These are phyloP conservation scores for Pterophyllum scalare DNA, from an alignment of 2,113 vertebrate species.

Conservation along the genomic window DNA sequence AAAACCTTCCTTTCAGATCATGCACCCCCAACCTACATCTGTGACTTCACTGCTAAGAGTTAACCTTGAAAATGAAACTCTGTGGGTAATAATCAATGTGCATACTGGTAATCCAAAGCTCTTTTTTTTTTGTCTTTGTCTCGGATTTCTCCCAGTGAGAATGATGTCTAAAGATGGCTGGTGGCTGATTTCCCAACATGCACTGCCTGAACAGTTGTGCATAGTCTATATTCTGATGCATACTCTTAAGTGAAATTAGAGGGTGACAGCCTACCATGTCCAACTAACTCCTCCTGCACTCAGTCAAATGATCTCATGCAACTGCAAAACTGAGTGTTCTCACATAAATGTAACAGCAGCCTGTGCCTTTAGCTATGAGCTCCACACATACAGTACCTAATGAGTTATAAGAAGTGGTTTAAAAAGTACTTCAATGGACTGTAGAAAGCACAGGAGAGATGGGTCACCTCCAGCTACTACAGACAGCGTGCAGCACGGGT, in stretches of 20 bases:
- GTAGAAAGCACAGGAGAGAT: constrained; percentile 7
- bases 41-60: neutral
- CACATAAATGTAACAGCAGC: neutral
- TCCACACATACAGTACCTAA: neutral
- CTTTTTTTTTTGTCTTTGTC: neutral
- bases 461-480: constrained; percentile 22
- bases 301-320: neutral
- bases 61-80: constrained; percentile 2
- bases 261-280: neutral
- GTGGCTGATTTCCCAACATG: constrained; percentile 2
- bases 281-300: neutral
- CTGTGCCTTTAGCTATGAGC: neutral
- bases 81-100: neutral
- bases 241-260: neutral
- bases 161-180: constrained; percentile 3
- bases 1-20: neutral
- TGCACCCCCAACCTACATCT: neutral
- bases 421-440: neutral
- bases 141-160: constrained; percentile 2
- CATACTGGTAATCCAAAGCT: constrained; percentile 4
- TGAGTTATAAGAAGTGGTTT: neutral
- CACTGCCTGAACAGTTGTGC: neutral
- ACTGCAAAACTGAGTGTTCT: neutral
- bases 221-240: neutral
- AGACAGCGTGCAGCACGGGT: constrained; percentile 30